phyloP scores from a whole-genome alignment of 53 echinoderm and acorn worm genomes.

The Henricia sp. region DNA sequence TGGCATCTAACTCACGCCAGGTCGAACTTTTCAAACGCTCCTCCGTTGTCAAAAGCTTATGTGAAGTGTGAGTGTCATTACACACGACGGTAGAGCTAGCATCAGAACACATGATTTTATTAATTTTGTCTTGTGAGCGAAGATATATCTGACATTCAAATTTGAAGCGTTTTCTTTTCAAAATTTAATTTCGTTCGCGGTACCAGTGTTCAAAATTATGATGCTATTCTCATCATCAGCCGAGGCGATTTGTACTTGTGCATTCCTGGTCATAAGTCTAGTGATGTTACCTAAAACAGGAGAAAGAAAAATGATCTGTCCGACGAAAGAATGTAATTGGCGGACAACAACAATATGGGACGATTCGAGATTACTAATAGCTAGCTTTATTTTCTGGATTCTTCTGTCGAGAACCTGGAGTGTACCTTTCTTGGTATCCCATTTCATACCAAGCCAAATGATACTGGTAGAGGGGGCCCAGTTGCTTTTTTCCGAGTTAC shows the following conservation, averaged over 20 bases:
- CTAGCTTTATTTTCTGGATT: background rate
- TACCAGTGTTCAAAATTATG: background rate
- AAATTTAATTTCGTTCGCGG: background rate
- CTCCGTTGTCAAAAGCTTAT: slow-evolving; percentile 51
- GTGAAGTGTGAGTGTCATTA: background rate
- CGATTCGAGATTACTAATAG: too few species aligned
- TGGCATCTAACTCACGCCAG: slow-evolving; percentile 39
- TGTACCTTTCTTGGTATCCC: background rate
- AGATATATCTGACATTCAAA: background rate
- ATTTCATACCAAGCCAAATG: too few species aligned
- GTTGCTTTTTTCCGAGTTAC: too few species aligned
- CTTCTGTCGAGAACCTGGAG: background rate
- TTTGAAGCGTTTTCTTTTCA: background rate
- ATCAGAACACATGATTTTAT: slow-evolving; percentile 27
- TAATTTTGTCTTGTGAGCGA: background rate
- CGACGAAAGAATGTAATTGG: too few species aligned
- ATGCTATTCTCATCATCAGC: background rate
- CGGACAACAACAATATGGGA: too few species aligned
- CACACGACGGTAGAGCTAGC: slow-evolving; percentile 19
- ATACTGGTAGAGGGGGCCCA: too few species aligned
- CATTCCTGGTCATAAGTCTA: background rate
- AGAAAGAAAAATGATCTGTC: too few species aligned
- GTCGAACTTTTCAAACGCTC: slow-evolving; percentile 38
- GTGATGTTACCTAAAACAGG: slow-evolving; percentile 6
- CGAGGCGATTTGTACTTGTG: background rate